Evolutionary conservation across 2,888 invertebrate genomes (phyloP).

Genomic region (Nymphalis polychloros): DNA sequence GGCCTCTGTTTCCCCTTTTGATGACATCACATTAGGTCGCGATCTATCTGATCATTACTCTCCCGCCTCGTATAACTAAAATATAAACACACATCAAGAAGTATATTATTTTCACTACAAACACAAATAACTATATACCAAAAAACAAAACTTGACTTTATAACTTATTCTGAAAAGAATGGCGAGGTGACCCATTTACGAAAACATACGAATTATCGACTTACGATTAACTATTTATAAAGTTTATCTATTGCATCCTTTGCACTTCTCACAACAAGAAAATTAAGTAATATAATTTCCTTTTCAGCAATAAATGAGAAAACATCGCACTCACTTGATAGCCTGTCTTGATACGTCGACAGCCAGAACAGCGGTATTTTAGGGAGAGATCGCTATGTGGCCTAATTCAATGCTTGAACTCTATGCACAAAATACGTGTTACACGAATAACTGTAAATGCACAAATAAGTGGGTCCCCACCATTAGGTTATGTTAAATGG

Average conservation of each 20-base stretch:
- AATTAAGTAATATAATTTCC: constrained; percentile 39
- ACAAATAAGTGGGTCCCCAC: constrained; percentile 67
- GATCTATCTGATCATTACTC: constrained; percentile 77
- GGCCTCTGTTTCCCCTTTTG: constrained; percentile 82
- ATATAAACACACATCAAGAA: constrained; percentile 47
- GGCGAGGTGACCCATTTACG: constrained; percentile 82
- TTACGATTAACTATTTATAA: constrained; percentile 65
- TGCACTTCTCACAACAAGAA: constrained; percentile 45
- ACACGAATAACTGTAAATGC: constrained; percentile 81
- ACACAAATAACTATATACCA: constrained; percentile 37
- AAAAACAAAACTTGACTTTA: constrained; percentile 57
- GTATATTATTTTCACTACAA: constrained; percentile 26
- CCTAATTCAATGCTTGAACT: constrained; percentile 82
- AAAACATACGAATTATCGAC: constrained; percentile 79
- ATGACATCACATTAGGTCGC: constrained; percentile 80
- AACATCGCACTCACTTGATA: constrained; percentile 69
- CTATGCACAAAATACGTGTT: constrained; percentile 82
- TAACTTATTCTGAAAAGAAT: constrained; percentile 72
- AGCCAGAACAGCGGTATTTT: constrained; percentile 82
- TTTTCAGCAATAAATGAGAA: constrained; percentile 45
- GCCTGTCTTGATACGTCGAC: constrained; percentile 79
- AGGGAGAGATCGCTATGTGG: constrained; percentile 84
- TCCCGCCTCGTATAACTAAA: constrained; percentile 72
- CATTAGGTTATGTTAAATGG: constrained; percentile 45
- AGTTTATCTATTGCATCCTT: constrained; percentile 57